Evolutionary conservation across 2,888 invertebrate species (phyloP).

Genomic region (Synanthedon vespiformis): DNA sequence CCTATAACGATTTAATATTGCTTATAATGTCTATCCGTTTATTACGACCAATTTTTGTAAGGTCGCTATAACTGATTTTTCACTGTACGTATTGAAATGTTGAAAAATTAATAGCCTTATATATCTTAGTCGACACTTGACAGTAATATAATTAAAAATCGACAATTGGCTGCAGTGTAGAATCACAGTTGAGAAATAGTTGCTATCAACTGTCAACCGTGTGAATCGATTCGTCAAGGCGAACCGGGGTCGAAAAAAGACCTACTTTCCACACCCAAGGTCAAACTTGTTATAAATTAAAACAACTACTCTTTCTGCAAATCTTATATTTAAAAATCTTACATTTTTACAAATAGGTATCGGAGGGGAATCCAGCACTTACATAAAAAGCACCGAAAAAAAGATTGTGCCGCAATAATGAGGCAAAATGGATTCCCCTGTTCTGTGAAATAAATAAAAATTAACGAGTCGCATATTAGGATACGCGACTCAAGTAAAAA

Average conservation of each 20-base stretch:
- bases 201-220: conserved; percentile 22
- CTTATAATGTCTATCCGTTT: too few relatives aligned
- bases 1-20: too few relatives aligned
- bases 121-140: too few relatives aligned
- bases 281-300: conserved; percentile 13
- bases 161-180: not conserved
- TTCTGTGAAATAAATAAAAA: conserved; percentile 17
- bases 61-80: too few relatives aligned
- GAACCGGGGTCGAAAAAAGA: conserved; percentile 29
- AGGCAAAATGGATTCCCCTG: conserved; percentile 2
- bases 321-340: conserved; percentile 35
- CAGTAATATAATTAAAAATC: too few relatives aligned
- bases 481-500: conserved; percentile 7
- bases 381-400: conserved; percentile 2
- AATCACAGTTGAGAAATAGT: conserved; percentile 9
- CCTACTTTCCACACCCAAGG: conserved; percentile 51
- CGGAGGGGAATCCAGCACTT: conserved; percentile 1
- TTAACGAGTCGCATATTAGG: conserved; percentile 14
- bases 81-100: too few relatives aligned
- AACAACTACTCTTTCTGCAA: conserved; percentile 34
- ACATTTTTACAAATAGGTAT: conserved; percentile 2
- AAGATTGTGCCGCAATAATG: conserved; percentile 18
- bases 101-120: too few relatives aligned
- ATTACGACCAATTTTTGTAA: too few relatives aligned
- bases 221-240: conserved; percentile 44